Evolutionary conservation across 2,797 vertebrate genomes (phyloP).

Genomic region (Chromis chromis): DNA sequence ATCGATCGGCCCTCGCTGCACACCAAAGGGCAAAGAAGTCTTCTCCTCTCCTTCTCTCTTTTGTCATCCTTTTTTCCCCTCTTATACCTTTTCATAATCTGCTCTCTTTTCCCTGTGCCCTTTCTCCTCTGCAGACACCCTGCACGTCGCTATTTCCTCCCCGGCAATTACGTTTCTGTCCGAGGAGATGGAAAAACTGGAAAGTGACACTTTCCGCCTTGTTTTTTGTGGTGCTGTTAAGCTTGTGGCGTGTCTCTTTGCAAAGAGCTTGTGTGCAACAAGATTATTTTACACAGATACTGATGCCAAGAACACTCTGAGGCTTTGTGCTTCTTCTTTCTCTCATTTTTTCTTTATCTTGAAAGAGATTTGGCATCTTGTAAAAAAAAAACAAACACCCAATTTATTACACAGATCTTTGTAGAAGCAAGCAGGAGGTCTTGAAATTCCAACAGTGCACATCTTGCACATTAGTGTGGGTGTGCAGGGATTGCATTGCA

Average conservation of each 20-base stretch:
- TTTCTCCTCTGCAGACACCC: conserved; percentile 32
- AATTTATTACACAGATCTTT: conserved; percentile 73
- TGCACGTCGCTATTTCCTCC: conserved; percentile 23
- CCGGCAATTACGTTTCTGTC: conserved; percentile 40
- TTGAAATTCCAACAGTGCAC: conserved; percentile 57
- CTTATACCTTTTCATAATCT: conserved; percentile 66
- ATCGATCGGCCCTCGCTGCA: conserved; percentile 77
- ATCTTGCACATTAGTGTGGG: conserved; percentile 6
- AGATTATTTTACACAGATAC: too few relatives aligned
- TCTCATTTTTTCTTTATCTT: conserved; percentile 28
- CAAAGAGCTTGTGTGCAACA: too few relatives aligned
- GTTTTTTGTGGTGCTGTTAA: conserved; percentile 19
- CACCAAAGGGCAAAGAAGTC: conserved; percentile 78
- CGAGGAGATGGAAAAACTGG: conserved; percentile 30
- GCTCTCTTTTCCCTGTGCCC: conserved; percentile 54
- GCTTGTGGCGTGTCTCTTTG: background rate
- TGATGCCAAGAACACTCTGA: background rate
- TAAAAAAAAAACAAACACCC: conserved; percentile 65
- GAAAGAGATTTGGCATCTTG: conserved; percentile 61
- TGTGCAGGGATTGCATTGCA: conserved; percentile 20
- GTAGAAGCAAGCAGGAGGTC: conserved; percentile 61
- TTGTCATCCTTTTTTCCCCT: conserved; percentile 68
- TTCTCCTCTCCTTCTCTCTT: conserved; percentile 65
- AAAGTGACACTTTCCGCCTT: conserved; percentile 11
- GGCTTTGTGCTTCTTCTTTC: conserved; percentile 15